phyloP scores from a whole-genome alignment of 2,797 vertebrate genomes.

The Catostomus latipinnis region DNA sequence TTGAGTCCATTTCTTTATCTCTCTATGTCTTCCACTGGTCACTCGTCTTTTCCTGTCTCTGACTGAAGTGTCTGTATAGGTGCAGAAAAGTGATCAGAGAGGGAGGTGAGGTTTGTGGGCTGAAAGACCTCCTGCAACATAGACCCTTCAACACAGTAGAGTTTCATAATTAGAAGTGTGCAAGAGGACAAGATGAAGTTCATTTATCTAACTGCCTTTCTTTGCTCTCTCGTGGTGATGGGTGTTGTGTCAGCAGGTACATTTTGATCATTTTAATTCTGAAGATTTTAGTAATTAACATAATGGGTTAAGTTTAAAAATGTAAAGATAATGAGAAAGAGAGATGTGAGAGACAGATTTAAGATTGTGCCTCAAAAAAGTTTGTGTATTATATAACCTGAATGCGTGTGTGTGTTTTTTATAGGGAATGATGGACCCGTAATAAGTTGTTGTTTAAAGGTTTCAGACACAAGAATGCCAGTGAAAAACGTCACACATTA shows the following conservation, averaged over 20 bases:
- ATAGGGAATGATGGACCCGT: fast-evolving
- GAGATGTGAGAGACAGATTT: no score
- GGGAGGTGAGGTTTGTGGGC: constrained; percentile 23
- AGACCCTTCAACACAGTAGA: neutral
- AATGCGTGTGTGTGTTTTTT: neutral
- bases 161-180: neutral
- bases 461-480: fast-evolving
- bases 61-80: constrained; percentile 40
- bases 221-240: neutral
- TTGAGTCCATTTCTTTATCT: neutral
- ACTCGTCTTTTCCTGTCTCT: constrained; percentile 45
- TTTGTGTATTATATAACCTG: neutral
- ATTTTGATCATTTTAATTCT: neutral
- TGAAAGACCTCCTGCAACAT: constrained; percentile 34
- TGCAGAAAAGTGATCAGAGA: constrained; percentile 1
- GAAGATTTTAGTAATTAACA: neutral
- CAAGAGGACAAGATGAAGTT: constrained; percentile 37
- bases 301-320: neutral
- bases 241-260: neutral
- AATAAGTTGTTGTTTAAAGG: fast-evolving
- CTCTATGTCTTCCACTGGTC: constrained; percentile 37
- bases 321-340: neutral
- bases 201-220: neutral
- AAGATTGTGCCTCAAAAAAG: no score
- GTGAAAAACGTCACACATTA: no score